phyloP scores from a whole-genome alignment of 2,888 invertebrate species.

The Lithophane socia region DNA sequence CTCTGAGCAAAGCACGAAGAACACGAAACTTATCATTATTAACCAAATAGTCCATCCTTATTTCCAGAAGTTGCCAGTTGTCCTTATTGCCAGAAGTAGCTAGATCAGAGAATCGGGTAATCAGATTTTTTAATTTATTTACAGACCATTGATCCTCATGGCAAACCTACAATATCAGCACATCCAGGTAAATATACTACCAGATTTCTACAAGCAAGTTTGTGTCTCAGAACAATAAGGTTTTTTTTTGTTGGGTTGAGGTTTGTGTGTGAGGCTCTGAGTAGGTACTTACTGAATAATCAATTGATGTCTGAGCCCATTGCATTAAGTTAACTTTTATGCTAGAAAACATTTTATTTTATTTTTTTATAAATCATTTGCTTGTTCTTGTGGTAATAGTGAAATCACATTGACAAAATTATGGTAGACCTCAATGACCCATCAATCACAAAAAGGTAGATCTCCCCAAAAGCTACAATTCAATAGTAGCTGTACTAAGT shows the following conservation, averaged over 20 bases:
- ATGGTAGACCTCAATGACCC: background rate
- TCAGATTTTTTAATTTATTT: constrained; percentile 65
- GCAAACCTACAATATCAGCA: constrained; percentile 96
- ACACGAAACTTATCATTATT: background rate
- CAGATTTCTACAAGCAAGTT: background rate
- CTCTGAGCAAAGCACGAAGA: background rate
- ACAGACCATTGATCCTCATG: constrained; percentile 94
- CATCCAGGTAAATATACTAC: constrained; percentile 92
- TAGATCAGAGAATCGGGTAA: background rate
- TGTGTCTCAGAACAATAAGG: background rate
- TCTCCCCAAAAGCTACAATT: background rate
- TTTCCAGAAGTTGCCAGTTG: background rate
- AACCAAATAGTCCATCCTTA: background rate
- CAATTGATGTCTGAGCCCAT: background rate
- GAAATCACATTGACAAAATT: background rate
- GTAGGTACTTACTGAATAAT: background rate
- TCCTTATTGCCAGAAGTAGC: background rate
- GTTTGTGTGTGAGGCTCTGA: background rate
- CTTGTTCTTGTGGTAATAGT: too few relatives aligned
- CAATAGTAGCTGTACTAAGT: too few relatives aligned
- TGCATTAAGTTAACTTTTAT: background rate
- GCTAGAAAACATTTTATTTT: background rate
- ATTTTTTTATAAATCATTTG: too few relatives aligned
- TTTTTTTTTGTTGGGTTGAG: too few relatives aligned
- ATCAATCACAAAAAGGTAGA: background rate